Evolutionary conservation across 2,888 invertebrate species (phyloP).

Genomic region (Cantharis rustica): DNA sequence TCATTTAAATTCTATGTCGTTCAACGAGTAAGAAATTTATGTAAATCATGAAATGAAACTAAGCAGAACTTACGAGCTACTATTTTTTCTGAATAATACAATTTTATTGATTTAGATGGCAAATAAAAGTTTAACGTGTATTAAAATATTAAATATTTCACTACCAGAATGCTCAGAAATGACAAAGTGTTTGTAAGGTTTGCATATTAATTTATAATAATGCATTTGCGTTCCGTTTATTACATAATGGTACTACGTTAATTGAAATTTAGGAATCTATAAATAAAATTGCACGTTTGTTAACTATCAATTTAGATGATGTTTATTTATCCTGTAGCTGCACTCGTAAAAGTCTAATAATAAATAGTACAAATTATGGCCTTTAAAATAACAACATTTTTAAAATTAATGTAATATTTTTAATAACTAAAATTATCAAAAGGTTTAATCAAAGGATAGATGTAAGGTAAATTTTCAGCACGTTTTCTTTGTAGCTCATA

Average conservation of each 20-base stretch:
- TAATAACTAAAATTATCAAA: not conserved
- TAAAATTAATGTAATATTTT: not conserved
- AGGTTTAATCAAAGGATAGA: not conserved
- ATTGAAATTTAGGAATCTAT: not conserved
- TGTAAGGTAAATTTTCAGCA: not conserved
- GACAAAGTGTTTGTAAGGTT: not conserved
- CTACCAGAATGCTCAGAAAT: not conserved
- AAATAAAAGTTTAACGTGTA: conserved; percentile 17
- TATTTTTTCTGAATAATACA: conserved; percentile 9
- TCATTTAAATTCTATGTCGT: conserved; percentile 1
- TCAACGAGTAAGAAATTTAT: conserved; percentile 6
- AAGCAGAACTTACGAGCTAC: conserved; percentile 10
- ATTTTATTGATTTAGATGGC: conserved; percentile 21
- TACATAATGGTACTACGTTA: not conserved
- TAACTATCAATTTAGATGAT: not conserved
- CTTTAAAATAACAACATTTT: not conserved
- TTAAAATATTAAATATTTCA: conserved; percentile 18
- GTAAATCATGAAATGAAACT: conserved; percentile 9
- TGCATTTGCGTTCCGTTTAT: not conserved
- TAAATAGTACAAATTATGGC: not conserved
- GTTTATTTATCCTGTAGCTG: not conserved
- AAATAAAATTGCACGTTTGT: not conserved
- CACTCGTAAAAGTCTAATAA: not conserved
- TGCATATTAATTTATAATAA: not conserved
- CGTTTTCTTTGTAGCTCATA: not conserved